Percentiles rank a stretch among this genome's conserved stretches.
Conservation (phyloP, 2,113 vertebrate genomes). For the Nycticorax nycticorax region DNA sequence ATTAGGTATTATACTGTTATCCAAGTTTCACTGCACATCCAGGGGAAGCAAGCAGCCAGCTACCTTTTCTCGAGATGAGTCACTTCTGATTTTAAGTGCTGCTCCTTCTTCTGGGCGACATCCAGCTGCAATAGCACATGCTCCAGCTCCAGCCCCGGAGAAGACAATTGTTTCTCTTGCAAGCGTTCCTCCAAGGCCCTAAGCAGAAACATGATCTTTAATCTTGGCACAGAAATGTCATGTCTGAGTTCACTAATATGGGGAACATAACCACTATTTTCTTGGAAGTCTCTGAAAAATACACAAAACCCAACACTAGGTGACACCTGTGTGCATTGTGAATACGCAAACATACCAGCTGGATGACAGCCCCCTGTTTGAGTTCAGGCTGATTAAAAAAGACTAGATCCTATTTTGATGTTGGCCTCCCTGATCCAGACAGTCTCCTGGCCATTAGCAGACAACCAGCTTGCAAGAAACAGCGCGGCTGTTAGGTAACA, state of each 20-base stretch:
- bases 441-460: not conserved
- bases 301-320: not conserved
- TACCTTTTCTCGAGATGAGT: slow-evolving; percentile 83
- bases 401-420: not conserved
- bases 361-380: not conserved
- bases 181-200: slow-evolving; percentile 82
- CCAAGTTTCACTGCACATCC: not conserved
- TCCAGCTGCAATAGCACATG: slow-evolving; percentile 71
- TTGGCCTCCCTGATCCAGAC: not conserved
- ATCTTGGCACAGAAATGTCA: not conserved
- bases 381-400: not conserved
- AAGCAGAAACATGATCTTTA: not conserved
- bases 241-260: not conserved
- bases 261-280: not conserved
- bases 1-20: not conserved
- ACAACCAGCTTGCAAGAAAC: not conserved
- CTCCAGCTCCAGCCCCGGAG: slow-evolving; percentile 70
- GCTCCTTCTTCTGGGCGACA: slow-evolving; percentile 76
- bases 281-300: not conserved
- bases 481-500: not conserved
- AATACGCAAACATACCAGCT: not conserved
- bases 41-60: not conserved
- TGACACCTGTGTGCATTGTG: not conserved
- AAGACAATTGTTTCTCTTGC: slow-evolving; percentile 48
- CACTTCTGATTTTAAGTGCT: slow-evolving; percentile 81